Conservation (phyloP, 92 coral and sea anemone genomes). For the Actinernus sp. region DNA sequence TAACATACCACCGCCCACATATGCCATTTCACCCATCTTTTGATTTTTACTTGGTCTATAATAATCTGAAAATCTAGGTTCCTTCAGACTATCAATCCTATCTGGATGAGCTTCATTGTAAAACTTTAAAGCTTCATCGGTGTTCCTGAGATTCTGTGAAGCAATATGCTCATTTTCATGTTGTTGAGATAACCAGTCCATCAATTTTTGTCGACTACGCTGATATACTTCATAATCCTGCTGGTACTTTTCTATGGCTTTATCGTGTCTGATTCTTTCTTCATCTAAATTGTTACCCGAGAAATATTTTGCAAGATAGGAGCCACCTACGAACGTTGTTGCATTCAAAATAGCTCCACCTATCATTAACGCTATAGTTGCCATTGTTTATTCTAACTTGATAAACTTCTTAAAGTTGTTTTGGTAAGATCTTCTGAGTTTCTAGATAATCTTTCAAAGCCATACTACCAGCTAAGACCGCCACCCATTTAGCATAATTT, state of each 20-base stretch:
- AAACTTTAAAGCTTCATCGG: constrained; percentile 51
- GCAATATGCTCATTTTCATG: constrained; percentile 12
- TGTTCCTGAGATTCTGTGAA: constrained; percentile 18
- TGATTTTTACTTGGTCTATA: constrained; percentile 43
- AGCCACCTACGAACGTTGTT: constrained; percentile 45
- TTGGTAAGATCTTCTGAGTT: too few species aligned
- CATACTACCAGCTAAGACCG: constrained; percentile 33
- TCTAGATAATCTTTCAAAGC: constrained; percentile 59
- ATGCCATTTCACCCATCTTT: constrained; percentile 52
- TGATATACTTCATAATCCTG: constrained; percentile 43
- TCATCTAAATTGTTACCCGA: neutral
- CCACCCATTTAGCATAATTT: constrained; percentile 63
- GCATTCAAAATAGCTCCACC: constrained; percentile 64
- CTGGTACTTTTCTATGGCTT: constrained; percentile 64
- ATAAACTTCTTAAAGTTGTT: too few species aligned
- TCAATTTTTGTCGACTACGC: constrained; percentile 36
- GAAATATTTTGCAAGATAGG: too few species aligned
- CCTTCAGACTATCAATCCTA: too few species aligned
- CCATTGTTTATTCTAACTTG: constrained; percentile 29
- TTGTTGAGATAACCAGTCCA: constrained; percentile 31
- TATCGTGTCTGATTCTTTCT: constrained; percentile 57
- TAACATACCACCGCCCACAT: constrained; percentile 47
- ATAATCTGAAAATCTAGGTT: constrained; percentile 28
- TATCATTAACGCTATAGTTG: constrained; percentile 50
- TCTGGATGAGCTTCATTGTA: too few species aligned